These are phyloP conservation scores for Leptura quadrifasciata DNA, from an alignment of 2,888 invertebrate genomes.

Conservation along the genomic window DNA sequence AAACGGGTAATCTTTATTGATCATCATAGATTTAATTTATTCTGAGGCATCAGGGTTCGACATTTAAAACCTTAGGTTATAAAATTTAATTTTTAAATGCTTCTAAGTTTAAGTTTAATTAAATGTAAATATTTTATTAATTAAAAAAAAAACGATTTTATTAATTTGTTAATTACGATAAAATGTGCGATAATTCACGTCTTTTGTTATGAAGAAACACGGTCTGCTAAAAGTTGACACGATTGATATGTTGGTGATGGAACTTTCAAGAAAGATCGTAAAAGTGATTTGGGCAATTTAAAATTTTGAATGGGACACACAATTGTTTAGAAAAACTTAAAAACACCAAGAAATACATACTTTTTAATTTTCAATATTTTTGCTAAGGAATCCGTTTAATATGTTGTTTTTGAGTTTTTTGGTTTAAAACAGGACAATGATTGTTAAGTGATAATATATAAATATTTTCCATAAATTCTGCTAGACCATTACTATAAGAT, in stretches of 20 bases:
- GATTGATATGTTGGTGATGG: conserved; percentile 38
- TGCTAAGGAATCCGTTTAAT: neutral
- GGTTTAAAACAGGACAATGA: conserved; percentile 7
- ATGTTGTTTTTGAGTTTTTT: conserved; percentile 20
- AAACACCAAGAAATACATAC: conserved; percentile 26
- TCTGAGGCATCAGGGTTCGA: conserved; percentile 68
- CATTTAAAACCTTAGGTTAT: conserved; percentile 55
- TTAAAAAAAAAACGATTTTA: conserved; percentile 37
- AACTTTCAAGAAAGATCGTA: conserved; percentile 21
- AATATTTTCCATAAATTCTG: conserved; percentile 1
- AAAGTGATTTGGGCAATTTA: conserved; percentile 23
- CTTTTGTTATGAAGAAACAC: conserved; percentile 25
- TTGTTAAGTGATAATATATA: conserved; percentile 12
- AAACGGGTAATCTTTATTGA: conserved; percentile 58
- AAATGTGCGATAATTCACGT: conserved; percentile 31
- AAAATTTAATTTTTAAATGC: conserved; percentile 56
- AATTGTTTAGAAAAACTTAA: neutral
- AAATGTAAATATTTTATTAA: conserved; percentile 54
- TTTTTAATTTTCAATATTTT: conserved; percentile 15
- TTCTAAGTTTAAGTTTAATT: conserved; percentile 59
- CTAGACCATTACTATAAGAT: neutral
- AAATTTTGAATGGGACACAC: conserved; percentile 2
- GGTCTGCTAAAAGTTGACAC: conserved; percentile 36
- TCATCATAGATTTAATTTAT: conserved; percentile 51
- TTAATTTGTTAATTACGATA: conserved; percentile 42